Evolutionary conservation across 64 coral and sea anemone genomes (phyloP).

Genomic region (Dendronephthya gigantea): DNA sequence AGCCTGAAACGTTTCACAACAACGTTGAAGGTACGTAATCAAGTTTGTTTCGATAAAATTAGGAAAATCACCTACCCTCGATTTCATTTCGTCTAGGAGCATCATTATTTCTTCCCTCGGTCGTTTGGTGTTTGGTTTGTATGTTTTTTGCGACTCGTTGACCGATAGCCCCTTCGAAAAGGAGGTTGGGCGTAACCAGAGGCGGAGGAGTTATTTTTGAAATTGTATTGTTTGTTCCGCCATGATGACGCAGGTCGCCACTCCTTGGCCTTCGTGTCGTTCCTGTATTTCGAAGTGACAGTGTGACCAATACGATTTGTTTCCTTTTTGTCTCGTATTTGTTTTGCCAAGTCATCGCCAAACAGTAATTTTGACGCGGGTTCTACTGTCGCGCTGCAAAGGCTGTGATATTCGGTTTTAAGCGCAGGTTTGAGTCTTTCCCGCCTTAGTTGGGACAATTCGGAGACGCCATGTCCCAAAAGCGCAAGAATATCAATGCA

Average conservation of each 20-base stretch:
- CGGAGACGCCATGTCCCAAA: not conserved
- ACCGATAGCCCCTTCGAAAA: not conserved
- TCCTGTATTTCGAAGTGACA: too few species aligned
- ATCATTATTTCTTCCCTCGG: not conserved
- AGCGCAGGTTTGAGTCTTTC: not conserved
- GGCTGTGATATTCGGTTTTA: not conserved
- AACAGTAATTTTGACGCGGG: not conserved
- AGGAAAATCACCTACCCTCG: not conserved
- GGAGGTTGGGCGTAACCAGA: not conserved
- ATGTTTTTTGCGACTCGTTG: not conserved
- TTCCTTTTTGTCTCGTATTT: not conserved
- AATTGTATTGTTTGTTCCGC: too few species aligned
- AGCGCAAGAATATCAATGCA: not conserved
- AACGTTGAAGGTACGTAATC: not conserved
- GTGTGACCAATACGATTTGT: too few species aligned
- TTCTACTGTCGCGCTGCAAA: not conserved
- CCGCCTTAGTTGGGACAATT: not conserved
- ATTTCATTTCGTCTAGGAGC: not conserved
- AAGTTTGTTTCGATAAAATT: not conserved
- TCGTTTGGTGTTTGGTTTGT: not conserved
- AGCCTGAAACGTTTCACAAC: not conserved
- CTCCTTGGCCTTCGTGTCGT: too few species aligned
- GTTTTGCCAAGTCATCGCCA: not conserved
- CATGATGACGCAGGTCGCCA: too few species aligned
- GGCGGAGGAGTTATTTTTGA: too few species aligned